These are phyloP conservation scores for Thelaira solivaga DNA, from an alignment of 2,888 invertebrate species.

Conservation along the genomic window DNA sequence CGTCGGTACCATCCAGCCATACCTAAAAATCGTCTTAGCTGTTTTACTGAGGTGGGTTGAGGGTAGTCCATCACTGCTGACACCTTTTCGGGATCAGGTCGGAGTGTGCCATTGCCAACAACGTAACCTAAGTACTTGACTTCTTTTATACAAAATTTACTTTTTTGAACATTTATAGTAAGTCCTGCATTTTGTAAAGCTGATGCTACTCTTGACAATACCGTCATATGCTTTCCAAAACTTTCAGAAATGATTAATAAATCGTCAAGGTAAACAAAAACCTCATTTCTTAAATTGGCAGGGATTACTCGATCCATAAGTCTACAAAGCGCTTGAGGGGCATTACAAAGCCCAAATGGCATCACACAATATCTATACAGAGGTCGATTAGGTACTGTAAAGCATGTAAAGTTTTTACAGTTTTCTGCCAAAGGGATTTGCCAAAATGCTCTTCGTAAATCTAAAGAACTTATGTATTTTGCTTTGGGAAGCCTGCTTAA, in stretches of 20 bases:
- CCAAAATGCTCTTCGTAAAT: slow-evolving; percentile 36
- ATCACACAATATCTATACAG: slow-evolving; percentile 32
- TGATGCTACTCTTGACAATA: neutral
- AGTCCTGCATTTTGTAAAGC: slow-evolving; percentile 8
- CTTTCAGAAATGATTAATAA: no score
- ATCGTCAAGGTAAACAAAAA: slow-evolving; percentile 7
- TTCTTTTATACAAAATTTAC: neutral
- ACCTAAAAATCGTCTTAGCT: no score
- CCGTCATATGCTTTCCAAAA: neutral
- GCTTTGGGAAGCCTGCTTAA: no score
- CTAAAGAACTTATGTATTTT: no score
- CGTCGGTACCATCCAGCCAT: no score
- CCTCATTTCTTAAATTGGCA: no score
- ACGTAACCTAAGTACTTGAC: slow-evolving; percentile 9
- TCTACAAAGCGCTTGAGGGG: no score
- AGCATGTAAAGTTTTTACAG: slow-evolving; percentile 9
- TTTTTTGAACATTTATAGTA: neutral
- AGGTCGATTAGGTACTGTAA: slow-evolving; percentile 21
- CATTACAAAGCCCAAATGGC: slow-evolving; percentile 19
- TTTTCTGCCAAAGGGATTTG: slow-evolving; percentile 12
- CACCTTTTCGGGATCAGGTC: no score
- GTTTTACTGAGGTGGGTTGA: no score
- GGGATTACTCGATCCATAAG: no score
- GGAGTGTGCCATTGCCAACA: slow-evolving; percentile 6
- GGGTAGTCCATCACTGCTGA: no score